Evolutionary conservation across 2,888 invertebrate genomes (phyloP).

Genomic region (Pegoplata infirma): DNA sequence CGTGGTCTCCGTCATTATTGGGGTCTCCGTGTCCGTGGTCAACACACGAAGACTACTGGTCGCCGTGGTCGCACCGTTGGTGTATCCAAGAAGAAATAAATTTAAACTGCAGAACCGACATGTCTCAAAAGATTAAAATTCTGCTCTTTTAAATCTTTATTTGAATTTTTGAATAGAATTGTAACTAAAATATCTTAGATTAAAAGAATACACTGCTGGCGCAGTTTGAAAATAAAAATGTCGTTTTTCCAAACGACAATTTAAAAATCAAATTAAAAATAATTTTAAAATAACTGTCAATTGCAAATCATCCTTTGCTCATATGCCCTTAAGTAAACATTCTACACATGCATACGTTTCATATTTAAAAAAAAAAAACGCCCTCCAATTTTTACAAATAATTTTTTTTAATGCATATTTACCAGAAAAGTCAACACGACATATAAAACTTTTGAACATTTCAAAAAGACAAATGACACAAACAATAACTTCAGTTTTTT

Average conservation of each 20-base stretch:
- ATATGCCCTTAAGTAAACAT: slow-evolving; percentile 30
- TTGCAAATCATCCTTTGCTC: slow-evolving; percentile 32
- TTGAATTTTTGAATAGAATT: too few species aligned
- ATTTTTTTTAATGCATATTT: slow-evolving; percentile 18
- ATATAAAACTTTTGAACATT: slow-evolving; percentile 21
- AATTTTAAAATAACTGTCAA: slow-evolving; percentile 58
- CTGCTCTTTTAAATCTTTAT: too few species aligned
- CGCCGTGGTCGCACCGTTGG: too few species aligned
- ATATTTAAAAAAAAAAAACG: slow-evolving; percentile 26
- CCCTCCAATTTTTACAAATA: slow-evolving; percentile 25
- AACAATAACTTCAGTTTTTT: slow-evolving; percentile 10
- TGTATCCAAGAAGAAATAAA: too few species aligned
- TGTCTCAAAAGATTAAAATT: too few species aligned
- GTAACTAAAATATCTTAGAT: too few species aligned
- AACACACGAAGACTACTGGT: too few species aligned
- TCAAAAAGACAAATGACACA: slow-evolving; percentile 50
- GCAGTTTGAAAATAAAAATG: too few species aligned
- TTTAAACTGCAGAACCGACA: too few species aligned
- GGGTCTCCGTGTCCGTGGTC: too few species aligned
- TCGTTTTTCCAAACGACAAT: not conserved
- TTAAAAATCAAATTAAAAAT: slow-evolving; percentile 39
- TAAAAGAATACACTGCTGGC: too few species aligned
- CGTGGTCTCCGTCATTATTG: too few species aligned
- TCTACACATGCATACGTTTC: slow-evolving; percentile 12
- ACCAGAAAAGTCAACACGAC: slow-evolving; percentile 37